A percentile compares a stretch with the other conserved stretches of the same genome.
Evolutionary conservation across 2,797 vertebrate species (phyloP).

Genomic region (Syndactyla subalaris): DNA sequence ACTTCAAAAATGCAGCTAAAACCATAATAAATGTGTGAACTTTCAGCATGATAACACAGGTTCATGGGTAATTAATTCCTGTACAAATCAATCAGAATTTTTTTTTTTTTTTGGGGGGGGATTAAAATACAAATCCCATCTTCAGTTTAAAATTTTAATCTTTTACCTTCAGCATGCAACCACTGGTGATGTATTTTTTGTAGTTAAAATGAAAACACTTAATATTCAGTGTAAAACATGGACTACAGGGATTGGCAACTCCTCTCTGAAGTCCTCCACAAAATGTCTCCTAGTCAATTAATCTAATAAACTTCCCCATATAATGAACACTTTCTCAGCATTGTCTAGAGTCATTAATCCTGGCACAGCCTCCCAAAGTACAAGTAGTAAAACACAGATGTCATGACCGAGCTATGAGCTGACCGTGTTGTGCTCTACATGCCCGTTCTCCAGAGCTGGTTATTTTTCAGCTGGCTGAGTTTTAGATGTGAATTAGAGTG

Average conservation of each 20-base stretch:
- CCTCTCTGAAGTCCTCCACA: background rate
- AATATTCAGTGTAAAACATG: background rate
- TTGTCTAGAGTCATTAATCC: background rate
- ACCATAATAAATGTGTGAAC: background rate
- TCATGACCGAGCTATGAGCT: background rate
- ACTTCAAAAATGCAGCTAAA: background rate
- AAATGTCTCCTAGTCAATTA: background rate
- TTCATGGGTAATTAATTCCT: background rate
- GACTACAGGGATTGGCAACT: background rate
- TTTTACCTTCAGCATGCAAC: background rate
- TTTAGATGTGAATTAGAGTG: conserved; percentile 20
- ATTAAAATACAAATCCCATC: background rate
- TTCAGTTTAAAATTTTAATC: background rate
- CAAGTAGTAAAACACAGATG: background rate
- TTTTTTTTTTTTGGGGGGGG: too few relatives aligned
- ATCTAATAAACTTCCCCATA: background rate
- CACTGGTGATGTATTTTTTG: background rate
- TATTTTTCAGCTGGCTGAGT: conserved; percentile 24
- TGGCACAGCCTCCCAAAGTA: background rate
- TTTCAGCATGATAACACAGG: background rate
- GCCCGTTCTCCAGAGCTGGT: background rate
- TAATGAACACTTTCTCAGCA: background rate
- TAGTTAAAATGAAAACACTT: background rate
- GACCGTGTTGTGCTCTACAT: accelerated
- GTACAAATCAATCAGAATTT: background rate